Base-by-base conservation (phyloP, 2,113 vertebrate genomes). In the Entelurus aequoreus region DNA sequence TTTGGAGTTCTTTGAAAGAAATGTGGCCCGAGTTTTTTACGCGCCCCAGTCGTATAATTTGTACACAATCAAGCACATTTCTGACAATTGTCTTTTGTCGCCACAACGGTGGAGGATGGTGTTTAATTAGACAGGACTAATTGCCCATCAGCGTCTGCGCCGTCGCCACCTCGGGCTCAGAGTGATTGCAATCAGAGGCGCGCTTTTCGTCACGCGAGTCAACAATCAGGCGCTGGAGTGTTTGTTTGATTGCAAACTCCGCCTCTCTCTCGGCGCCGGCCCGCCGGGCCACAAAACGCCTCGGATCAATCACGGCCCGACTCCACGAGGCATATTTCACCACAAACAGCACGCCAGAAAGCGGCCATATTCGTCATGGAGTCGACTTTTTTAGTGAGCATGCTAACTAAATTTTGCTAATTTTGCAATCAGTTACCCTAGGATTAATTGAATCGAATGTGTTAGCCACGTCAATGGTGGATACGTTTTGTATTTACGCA, bases 101-200 rank as follows among this genome's bases (percentile, higher is more conserved):
- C 55, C 55, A 52, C 63, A 58, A 63, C 55, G 65, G 44, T 48
- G 10, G 35, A 38, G 61, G 57, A 60, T 77, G 78, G 85, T 63
- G 53, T 79, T 79, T 80, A 86, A 88, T 88, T 82, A 84, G 63
- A 50, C 71, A 47, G 62, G 76, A 66, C 71, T 85, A 72, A 86
- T 86, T 86, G 65, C 64, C 63, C 83, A 81, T 77, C 49, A 10
- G 12, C 56, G 19, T 54, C 69, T 51, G 47, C 56, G 51, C 59
- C 54, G 4, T 66, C 53, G 63, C 42, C 58, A 78, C 84, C 84
- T 81, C 66, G 55, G 52, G 62, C 65, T 37, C 14, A 74, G 54
- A 72, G 80, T 88, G 84, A 86, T 83, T 86, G 80, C 83, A 88
- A 89, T 90, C 81, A 89, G 65, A 81, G 67, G 79, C 53, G 60